Percentiles rank a stretch among this genome's conserved stretches.
Evolutionary conservation across 2,888 invertebrate species (phyloP).

Genomic region (Plagodis pulveraria): DNA sequence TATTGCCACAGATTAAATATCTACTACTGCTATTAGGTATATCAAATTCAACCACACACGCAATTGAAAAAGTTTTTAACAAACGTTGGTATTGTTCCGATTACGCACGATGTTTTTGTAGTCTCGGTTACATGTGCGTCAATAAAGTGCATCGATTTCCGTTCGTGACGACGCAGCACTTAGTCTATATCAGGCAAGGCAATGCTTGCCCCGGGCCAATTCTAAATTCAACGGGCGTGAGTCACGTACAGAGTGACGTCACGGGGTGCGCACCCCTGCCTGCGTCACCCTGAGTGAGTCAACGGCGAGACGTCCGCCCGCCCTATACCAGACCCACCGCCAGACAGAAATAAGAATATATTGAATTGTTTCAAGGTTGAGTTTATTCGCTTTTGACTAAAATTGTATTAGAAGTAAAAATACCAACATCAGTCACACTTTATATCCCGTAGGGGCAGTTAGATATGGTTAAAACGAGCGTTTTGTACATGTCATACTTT

Average conservation of each 20-base stretch:
- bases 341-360: conserved; percentile 57
- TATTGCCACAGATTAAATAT: too few species aligned
- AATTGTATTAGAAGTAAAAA: too few species aligned
- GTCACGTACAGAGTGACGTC: conserved; percentile 67
- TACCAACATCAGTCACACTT: too few species aligned
- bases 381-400: conserved; percentile 1
- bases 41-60: background rate
- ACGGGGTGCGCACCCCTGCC: conserved; percentile 66
- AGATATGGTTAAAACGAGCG: too few species aligned
- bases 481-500: too few species aligned
- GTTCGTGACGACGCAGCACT: conserved; percentile 33
- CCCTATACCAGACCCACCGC: conserved; percentile 48
- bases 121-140: conserved; percentile 35
- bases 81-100: conserved; percentile 20
- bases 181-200: conserved; percentile 38
- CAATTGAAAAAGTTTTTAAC: conserved; percentile 8
- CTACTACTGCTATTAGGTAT: too few species aligned
- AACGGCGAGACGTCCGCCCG: conserved; percentile 52
- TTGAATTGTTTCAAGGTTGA: conserved; percentile 32
- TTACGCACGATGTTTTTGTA: conserved; percentile 19
- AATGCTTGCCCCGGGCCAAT: conserved; percentile 42
- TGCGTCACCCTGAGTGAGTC: conserved; percentile 58
- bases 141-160: conserved; percentile 43
- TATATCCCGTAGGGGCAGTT: too few species aligned
- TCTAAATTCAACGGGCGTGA: conserved; percentile 60